phyloP scores from a whole-genome alignment of 1,140 invertebrate species.

The Drosophila paulistorum region DNA sequence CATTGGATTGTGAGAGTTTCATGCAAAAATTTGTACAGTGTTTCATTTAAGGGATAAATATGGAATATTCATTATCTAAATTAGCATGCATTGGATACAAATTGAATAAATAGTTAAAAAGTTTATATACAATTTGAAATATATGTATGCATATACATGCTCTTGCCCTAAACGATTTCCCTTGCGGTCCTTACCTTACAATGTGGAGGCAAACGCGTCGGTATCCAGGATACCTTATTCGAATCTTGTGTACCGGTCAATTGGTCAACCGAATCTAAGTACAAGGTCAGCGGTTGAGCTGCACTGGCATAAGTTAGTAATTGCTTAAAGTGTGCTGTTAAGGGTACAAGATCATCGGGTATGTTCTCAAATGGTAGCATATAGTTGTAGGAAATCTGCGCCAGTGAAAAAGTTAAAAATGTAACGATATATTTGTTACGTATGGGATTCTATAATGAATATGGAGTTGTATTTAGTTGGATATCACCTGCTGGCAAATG shows the following conservation, averaged over 20 bases:
- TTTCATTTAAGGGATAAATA: neutral
- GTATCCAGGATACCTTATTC: slow-evolving; percentile 98
- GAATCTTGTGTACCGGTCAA: slow-evolving; percentile 96
- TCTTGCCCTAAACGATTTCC: neutral
- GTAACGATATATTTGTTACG: slow-evolving; percentile 22
- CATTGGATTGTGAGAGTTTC: slow-evolving; percentile 12
- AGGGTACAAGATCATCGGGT: slow-evolving; percentile 96
- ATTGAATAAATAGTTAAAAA: neutral
- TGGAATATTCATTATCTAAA: slow-evolving; percentile 1
- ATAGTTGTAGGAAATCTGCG: slow-evolving; percentile 96
- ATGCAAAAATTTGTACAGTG: slow-evolving; percentile 46
- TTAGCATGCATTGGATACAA: slow-evolving; percentile 29
- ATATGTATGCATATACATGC: too few relatives aligned
- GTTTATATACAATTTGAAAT: too few relatives aligned
- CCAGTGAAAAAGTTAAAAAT: slow-evolving; percentile 12
- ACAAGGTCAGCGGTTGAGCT: slow-evolving; percentile 93
- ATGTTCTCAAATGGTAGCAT: slow-evolving; percentile 96
- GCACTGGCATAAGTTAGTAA: slow-evolving; percentile 91
- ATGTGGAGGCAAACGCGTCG: slow-evolving; percentile 92
- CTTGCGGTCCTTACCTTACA: slow-evolving; percentile 89
- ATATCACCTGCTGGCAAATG: slow-evolving; percentile 94
- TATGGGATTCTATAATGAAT: neutral
- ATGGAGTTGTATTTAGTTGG: slow-evolving; percentile 22
- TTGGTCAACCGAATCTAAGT: slow-evolving; percentile 97
- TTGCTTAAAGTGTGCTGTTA: slow-evolving; percentile 98